These are phyloP conservation scores for Hydrolagus affinis DNA, from an alignment of 2,113 vertebrate genomes.

Conservation along the genomic window DNA sequence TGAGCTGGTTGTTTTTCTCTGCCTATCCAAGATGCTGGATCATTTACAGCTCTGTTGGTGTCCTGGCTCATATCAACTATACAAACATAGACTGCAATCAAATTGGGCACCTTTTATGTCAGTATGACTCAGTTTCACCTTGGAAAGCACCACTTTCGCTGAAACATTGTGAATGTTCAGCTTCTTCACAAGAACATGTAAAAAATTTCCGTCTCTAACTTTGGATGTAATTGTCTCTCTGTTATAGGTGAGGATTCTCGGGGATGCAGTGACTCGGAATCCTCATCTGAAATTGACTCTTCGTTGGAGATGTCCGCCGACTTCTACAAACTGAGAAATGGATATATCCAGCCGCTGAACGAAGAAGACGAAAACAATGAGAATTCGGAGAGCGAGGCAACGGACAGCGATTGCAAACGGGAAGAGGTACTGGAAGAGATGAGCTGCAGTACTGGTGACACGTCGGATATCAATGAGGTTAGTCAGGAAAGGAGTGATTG, in stretches of 20 bases:
- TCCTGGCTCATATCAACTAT: too few species aligned
- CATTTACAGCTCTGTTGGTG: too few species aligned
- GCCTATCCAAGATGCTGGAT: too few species aligned
- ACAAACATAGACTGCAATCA: too few species aligned
- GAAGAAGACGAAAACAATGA: slow-evolving; percentile 48
- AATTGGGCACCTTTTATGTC: too few species aligned
- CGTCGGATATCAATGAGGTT: slow-evolving; percentile 72
- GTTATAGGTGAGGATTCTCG: slow-evolving; percentile 79
- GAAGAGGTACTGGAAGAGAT: slow-evolving; percentile 12
- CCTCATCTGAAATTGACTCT: slow-evolving; percentile 72
- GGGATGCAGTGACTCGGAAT: slow-evolving; percentile 83
- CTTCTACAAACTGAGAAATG: slow-evolving; percentile 40
- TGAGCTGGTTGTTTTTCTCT: too few species aligned
- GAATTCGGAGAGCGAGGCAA: slow-evolving; percentile 35
- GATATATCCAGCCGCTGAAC: slow-evolving; percentile 40
- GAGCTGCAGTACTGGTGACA: slow-evolving; percentile 57
- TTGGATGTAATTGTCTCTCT: background rate
- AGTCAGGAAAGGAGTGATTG: slow-evolving; percentile 53
- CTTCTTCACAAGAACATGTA: background rate
- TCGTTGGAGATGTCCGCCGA: slow-evolving; percentile 55
- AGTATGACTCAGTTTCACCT: too few species aligned
- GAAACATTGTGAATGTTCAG: background rate
- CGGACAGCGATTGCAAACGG: slow-evolving; percentile 15
- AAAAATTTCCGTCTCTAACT: background rate
- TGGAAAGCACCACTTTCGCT: too few species aligned